Base-by-base conservation (phyloP, 2,888 invertebrate species). In the Tineola bisselliella region DNA sequence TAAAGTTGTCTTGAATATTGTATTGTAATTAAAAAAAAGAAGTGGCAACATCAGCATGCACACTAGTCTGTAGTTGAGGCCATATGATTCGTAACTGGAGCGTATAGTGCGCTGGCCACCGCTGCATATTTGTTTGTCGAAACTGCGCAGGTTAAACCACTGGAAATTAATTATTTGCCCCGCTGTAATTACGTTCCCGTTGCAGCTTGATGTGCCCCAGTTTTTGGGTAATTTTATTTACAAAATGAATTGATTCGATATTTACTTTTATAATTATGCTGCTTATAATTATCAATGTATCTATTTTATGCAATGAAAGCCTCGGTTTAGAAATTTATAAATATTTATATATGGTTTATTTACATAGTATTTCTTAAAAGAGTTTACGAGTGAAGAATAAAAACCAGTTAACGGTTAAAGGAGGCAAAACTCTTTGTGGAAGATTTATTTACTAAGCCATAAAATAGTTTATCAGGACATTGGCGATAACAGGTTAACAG, bases 151-250 rank as follows among this genome's bases (percentile, higher is more conserved):
- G 71, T 67, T 74, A 66, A 72, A 70, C 73, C 66, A 66, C 70
- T 66, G 72, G 74, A 73, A 79, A 81, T 79, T 80, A 79, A 81
- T 81, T 73, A 77, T 77, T 77, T 74, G 72, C 64, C 67, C 13
- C 63, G 67, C 67, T 69, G 72, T 78, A 80, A 81, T 81, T 77
- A 79, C 75, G 69, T 57, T 57, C 54, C 56, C 67, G 69, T 68
- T 73, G 71, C 73, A 72, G 74, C 74, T 76, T 69, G 69, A 74
- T 76, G 70, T 72, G 76, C 73, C 76, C 76, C 68, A 73, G 68
- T 80, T 81, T 75, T 76, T 75, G 67, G 12, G 25, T 54, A 54
- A 54, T 54, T 54, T n/a, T 54, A 10, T 54, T 18, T 25, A 54
- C 54, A 25, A 48, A 48, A 48, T 18, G 15, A 48, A 48, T 11